Base-by-base conservation (phyloP, 2,797 vertebrate genomes). In the Natrix natrix region DNA sequence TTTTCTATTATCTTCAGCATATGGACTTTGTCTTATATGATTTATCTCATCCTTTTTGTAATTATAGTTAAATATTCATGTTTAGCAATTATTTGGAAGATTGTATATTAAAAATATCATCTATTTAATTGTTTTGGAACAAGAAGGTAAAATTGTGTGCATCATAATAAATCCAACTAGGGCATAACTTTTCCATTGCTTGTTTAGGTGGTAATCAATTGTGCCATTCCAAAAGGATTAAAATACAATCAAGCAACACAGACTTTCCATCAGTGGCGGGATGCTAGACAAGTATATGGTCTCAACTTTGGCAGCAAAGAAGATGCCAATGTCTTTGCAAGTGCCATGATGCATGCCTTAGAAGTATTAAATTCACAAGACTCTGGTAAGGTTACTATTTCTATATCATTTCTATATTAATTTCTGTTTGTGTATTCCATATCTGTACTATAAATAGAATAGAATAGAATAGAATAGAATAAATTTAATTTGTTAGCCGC, bases 291-390 rank as follows among this genome's bases (percentile, higher is more conserved):
- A 97, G 99, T 99, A 95, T 99, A 99, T 5, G 99, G 99, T 95
- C 98, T 99, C 93, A 99, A 99, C 98, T 99, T 99, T 93, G 99
- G 99, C 98, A 99, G 99, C 97, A 99, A 99, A 97, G 99, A 99
- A 97, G 99, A 99, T 93, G 99, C 99, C 97, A 99, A 99, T 55
- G 99, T 99, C 86, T 99, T 99, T 48, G 99, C 99, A 97, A 99
- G 99, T 98, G 99, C 99, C 98, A 99, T 99, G 99, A 99, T 99
- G 99, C 99, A 99, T 95, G 99, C 99, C 95, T 98, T 99, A 97
- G 99, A 99, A 98, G 99, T 99, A 97, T 98, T 99, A 96, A 99
- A 99, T 98, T 99, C 99, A 94, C 99, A 99, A 97, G 99, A 99
- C 94, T 96, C 99, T 97, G 99, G 99, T 99, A 98, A 97, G 97